Conservation (phyloP, 2,888 invertebrate genomes). For the Baccha elongata region DNA sequence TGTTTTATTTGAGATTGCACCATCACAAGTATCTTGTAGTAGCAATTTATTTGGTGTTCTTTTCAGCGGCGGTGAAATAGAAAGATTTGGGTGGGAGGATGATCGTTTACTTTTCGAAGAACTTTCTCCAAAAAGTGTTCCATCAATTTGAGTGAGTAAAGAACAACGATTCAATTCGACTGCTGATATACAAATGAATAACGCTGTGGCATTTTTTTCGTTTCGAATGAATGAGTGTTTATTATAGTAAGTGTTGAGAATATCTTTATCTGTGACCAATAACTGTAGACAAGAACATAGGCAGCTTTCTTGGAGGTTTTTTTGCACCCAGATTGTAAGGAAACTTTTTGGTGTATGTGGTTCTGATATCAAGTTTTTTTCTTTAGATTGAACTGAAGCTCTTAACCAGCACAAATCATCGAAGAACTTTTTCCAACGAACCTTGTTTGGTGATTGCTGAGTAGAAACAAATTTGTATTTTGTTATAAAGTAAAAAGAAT, state of each 20-base stretch:
- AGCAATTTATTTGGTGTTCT: constrained; percentile 55
- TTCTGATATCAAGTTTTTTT: not conserved
- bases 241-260: constrained; percentile 85
- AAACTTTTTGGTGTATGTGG: constrained; percentile 71
- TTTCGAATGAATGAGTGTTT: constrained; percentile 85
- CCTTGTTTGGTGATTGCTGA: constrained; percentile 50
- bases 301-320: constrained; percentile 76
- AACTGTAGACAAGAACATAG: constrained; percentile 83
- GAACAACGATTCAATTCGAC: constrained; percentile 86
- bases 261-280: constrained; percentile 85
- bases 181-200: constrained; percentile 86
- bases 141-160: constrained; percentile 86
- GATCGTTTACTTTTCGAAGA: constrained; percentile 82
- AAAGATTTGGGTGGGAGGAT: constrained; percentile 84
- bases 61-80: constrained; percentile 77
- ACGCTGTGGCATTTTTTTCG: constrained; percentile 85
- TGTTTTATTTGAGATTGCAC: not conserved
- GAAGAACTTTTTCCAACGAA: constrained; percentile 44
- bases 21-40: constrained; percentile 6
- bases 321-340: constrained; percentile 76
- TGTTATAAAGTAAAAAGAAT: too few species aligned
- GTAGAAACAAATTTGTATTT: not conserved
- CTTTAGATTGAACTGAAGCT: constrained; percentile 20
- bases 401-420: constrained; percentile 67
- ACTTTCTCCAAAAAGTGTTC: constrained; percentile 81